A percentile compares a stretch with the other conserved stretches of the same genome.
Conservation (phyloP, 2,113 vertebrate species). For the Haemorhous mexicanus region DNA sequence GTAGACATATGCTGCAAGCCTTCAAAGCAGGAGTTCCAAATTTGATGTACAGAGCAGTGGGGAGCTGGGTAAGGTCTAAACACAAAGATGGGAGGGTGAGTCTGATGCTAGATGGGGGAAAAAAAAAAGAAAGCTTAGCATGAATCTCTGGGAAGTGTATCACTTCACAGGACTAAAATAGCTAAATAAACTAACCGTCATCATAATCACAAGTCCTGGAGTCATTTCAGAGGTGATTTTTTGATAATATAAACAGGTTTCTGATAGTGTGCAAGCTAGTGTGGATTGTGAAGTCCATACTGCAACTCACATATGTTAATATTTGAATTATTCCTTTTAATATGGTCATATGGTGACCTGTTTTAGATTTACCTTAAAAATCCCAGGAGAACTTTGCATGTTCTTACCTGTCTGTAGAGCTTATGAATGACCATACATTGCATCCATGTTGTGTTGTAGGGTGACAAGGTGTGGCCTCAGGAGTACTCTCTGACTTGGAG, state of each 20-base stretch:
- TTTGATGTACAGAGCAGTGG: not conserved
- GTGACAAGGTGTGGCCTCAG: not conserved
- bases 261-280: not conserved
- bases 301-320: not conserved
- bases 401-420: not conserved
- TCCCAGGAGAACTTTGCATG: not conserved
- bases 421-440: rapidly evolving
- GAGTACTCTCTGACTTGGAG: not conserved
- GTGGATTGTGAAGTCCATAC: not conserved
- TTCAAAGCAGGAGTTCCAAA: not conserved
- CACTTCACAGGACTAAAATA: not conserved
- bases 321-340: not conserved
- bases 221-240: not conserved
- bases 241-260: not conserved
- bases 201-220: not conserved
- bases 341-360: not conserved
- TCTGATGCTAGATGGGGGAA: not conserved
- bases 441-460: not conserved
- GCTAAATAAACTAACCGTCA: not conserved
- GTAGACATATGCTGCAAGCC: not conserved
- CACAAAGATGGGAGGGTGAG: not conserved
- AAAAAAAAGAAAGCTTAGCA: not conserved
- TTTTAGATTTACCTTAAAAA: not conserved
- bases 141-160: not conserved
- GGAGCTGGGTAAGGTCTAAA: not conserved